Evolutionary conservation across 1,140 invertebrate genomes (phyloP).

Genomic region (Drosophila carrolli): DNA sequence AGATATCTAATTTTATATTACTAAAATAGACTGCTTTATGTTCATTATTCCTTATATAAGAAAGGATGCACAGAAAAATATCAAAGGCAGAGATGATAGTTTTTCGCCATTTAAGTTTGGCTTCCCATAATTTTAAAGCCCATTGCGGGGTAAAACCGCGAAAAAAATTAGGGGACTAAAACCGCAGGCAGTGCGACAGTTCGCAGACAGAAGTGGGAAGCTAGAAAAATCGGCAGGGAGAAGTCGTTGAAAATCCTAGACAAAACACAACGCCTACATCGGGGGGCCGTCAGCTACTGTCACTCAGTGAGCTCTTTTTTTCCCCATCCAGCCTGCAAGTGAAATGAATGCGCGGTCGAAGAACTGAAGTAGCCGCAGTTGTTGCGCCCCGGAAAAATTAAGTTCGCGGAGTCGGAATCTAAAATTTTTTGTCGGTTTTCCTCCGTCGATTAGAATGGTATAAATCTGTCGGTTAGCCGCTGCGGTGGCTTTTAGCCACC

Average conservation of each 20-base stretch:
- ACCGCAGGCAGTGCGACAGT: slow-evolving; percentile 43
- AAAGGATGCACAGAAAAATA: no score
- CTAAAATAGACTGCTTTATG: no score
- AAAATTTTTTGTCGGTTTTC: slow-evolving; percentile 4
- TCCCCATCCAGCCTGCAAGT: slow-evolving; percentile 36
- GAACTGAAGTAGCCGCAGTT: slow-evolving; percentile 58
- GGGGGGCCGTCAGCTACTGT: slow-evolving; percentile 46
- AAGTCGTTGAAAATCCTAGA: slow-evolving; percentile 22
- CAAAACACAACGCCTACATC: slow-evolving; percentile 33
- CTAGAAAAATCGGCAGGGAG: neutral
- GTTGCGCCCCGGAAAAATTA: slow-evolving; percentile 43
- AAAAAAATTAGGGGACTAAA: neutral
- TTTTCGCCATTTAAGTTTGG: neutral
- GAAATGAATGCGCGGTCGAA: slow-evolving; percentile 44
- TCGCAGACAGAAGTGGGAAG: neutral
- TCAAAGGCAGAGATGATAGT: neutral
- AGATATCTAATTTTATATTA: no score
- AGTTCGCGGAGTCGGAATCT: slow-evolving; percentile 15
- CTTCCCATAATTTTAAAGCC: slow-evolving; percentile 28
- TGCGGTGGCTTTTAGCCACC: slow-evolving; percentile 42
- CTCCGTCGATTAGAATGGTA: slow-evolving; percentile 44
- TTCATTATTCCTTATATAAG: no score
- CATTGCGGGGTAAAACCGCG: slow-evolving; percentile 3
- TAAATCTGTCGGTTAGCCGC: slow-evolving; percentile 34
- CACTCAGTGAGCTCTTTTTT: slow-evolving; percentile 29